Evolutionary conservation across 1,140 invertebrate genomes (phyloP), one percentile per base, ranked within the genome.

Genomic region (Drosophila insularis): DNA sequence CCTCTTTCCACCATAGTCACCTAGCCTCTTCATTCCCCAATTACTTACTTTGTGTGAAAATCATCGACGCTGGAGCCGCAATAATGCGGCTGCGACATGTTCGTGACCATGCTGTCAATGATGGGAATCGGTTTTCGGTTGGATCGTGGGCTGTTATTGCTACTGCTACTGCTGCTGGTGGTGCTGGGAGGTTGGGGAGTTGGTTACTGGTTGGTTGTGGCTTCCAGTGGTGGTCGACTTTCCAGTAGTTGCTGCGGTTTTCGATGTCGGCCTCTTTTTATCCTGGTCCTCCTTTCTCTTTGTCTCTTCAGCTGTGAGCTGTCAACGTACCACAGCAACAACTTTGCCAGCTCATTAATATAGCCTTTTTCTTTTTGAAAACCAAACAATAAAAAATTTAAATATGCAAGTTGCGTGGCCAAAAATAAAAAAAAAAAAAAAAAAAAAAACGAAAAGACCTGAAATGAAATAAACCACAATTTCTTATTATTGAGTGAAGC

Each of bases 1-100:
- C 2, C n/a, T 37, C 19, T 6, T 21, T 21, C 7, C 6, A 27
- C 27, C 27, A 6, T 27, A 27, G 27, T 5, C 27, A 27, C 27
- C 27, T 11, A 3, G 35, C 37, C 53, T 17, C 10, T 0, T 32
- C 40, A 35, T 21, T 21, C 10, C 39, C 40, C 21, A 37, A 31
- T 39, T 46, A 81, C 82, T 91, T 75, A 91, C 90, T 90, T 76
- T 63, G 90, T 91, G 74, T 91, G 90, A 71, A 91, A 91, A 80
- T 91, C 78, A 74, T 91, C 89, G 55, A 91, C 60, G 58, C 74
- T 78, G 17, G 82, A 71, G 78, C 90, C 90, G 63, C 90, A 91
- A 63, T 91, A 91, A 87, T 90, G 81, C 74, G 90, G 86, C 73
- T 85, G 70, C 64, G 90, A 85, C 79, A 89, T 84, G 74, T 91